Conservation (phyloP, 1,140 invertebrate species). For the Drosophila pruinosa region DNA sequence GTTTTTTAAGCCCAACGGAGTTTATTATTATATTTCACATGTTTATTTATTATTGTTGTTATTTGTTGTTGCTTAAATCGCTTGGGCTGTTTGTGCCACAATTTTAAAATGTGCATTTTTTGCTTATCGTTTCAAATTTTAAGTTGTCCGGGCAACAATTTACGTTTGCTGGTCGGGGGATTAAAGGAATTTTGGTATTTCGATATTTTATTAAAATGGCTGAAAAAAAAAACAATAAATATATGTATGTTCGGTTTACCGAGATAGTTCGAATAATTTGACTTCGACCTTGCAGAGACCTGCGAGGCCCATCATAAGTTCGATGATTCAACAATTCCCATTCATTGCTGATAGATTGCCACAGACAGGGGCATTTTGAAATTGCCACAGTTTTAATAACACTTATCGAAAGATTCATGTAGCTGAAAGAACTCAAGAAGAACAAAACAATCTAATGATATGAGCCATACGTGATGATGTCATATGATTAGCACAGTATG, state of each 20-base stretch:
- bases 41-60: constrained; percentile 10
- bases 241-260: no score
- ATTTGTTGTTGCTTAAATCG: constrained; percentile 39
- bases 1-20: constrained; percentile 38
- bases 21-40: constrained; percentile 51
- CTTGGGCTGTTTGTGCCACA: constrained; percentile 46
- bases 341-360: background rate
- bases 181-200: background rate
- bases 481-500: background rate
- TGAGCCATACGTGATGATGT: background rate
- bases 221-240: background rate
- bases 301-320: background rate
- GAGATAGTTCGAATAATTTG: background rate
- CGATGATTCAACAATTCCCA: no score
- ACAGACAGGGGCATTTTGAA: background rate
- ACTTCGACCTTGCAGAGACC: constrained; percentile 4
- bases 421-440: background rate
- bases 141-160: constrained; percentile 8
- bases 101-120: constrained; percentile 9
- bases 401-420: constrained; percentile 9
- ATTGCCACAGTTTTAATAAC: constrained; percentile 16
- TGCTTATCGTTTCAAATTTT: constrained; percentile 6
- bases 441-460: background rate
- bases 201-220: background rate
- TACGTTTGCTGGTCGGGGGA: background rate